Conservation (phyloP, 2,113 vertebrate genomes). For the Vidua chalybeata region DNA sequence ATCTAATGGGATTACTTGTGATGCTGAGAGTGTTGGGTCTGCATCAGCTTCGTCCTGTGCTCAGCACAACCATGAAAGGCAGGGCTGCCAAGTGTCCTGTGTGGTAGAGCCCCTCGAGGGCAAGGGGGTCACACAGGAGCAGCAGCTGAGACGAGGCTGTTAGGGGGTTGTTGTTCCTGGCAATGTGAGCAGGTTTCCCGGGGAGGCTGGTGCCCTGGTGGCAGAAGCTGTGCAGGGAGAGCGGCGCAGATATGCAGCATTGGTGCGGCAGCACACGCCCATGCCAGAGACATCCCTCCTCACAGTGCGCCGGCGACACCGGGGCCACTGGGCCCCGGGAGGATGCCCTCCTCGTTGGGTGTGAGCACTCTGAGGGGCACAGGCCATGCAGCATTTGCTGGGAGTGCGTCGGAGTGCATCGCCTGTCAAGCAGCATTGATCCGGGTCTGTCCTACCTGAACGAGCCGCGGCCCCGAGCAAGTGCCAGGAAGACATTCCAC, state of each 20-base stretch:
- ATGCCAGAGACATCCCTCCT: not conserved
- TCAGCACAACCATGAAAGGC: not conserved
- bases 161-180: not conserved
- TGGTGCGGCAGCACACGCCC: not conserved
- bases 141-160: not conserved
- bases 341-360: not conserved
- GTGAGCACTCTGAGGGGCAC: not conserved
- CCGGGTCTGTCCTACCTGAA: conserved; percentile 18
- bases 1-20: not conserved
- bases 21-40: not conserved
- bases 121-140: not conserved
- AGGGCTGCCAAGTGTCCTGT: not conserved
- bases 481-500: not conserved
- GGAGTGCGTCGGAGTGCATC: not conserved
- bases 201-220: not conserved
- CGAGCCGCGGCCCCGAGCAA: not conserved
- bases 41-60: not conserved
- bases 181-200: not conserved
- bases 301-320: accelerated
- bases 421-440: conserved; percentile 48
- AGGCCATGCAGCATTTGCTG: not conserved
- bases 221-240: not conserved
- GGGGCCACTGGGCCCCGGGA: not conserved
- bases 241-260: not conserved
- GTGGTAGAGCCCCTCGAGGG: not conserved